Base-by-base conservation (phyloP, 2,888 invertebrate species). In the Belgica antarctica region DNA sequence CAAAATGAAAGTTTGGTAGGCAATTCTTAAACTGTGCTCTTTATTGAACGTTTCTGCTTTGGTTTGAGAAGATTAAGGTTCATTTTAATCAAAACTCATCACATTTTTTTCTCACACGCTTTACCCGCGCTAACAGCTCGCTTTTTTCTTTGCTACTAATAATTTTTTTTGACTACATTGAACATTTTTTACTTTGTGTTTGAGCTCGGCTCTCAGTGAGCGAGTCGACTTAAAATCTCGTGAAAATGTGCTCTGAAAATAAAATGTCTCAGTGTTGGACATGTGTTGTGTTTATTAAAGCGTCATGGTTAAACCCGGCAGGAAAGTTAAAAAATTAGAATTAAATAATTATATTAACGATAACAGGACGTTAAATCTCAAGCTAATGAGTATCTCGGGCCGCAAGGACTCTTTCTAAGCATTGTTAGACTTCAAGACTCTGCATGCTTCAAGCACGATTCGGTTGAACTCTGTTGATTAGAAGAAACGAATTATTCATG, bases 401-500 rank as follows among this genome's bases (percentile, higher is more conserved):
- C 17, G 34, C 7, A 52, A 52, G n/a, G 17, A 12, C 52, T 52
- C 17, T 22, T 19, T 17, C 22, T 52, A 52, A 19, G 5, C 52
- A 19, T 52, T n/a, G 12, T n/a, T 8, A 17, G 65, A 28, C 47
- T 66, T 66, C 12, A 46, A n/a, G 24, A 66, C 28, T 47, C 47
- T 47, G 10, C 65, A 66, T 19, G 65, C 65, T 15, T 66, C 65
- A 47, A 17, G n/a, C 7, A 66, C 65, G 25, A 66, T 22, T 66
- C 65, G 65, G 28, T 66, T 66, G 27, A 66, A 66, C 17, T 66
- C 65, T n/a, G 19, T 15, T n/a, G n/a, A n/a, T n/a, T n/a, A n/a
- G n/a, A n/a, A n/a, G n/a, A n/a, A n/a, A n/a, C n/a, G n/a, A n/a
- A n/a, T n/a, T n/a, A n/a, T n/a, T n/a, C n/a, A n/a, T n/a, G n/a